These are phyloP conservation scores for Zygaena filipendulae DNA, from an alignment of 2,888 invertebrate species.

Conservation along the genomic window DNA sequence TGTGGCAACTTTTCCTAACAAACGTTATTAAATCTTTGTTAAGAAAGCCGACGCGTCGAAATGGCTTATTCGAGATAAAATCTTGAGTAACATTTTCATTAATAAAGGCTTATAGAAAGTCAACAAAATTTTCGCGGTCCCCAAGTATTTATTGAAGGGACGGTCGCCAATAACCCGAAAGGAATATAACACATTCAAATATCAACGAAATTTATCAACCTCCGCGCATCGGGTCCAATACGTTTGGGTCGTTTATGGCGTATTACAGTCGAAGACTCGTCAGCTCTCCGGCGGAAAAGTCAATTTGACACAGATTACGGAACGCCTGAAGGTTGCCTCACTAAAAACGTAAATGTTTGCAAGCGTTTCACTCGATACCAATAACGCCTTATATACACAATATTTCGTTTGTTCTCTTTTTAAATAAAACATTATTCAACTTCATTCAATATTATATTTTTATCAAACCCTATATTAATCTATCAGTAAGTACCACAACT, in stretches of 20 bases:
- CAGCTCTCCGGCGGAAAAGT: conserved; percentile 59
- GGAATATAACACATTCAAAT: conserved; percentile 62
- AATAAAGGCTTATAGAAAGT: conserved; percentile 37
- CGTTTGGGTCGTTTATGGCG: conserved; percentile 60
- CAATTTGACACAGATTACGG: conserved; percentile 62
- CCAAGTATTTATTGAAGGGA: conserved; percentile 47
- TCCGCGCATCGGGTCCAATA: conserved; percentile 52
- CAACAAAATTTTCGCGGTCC: conserved; percentile 33
- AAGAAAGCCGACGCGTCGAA: conserved; percentile 17
- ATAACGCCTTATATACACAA: conserved; percentile 33
- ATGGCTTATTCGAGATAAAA: conserved; percentile 9
- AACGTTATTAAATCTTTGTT: conserved; percentile 36
- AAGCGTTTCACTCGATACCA: conserved; percentile 33
- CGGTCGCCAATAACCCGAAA: conserved; percentile 39
- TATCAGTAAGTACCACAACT: no score
- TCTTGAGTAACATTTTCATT: conserved; percentile 33
- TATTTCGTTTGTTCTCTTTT: conserved; percentile 16
- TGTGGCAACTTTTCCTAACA: conserved; percentile 36
- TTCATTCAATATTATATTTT: no score
- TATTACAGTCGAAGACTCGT: conserved; percentile 58
- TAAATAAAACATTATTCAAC: no score
- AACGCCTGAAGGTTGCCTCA: conserved; percentile 39
- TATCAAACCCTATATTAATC: no score
- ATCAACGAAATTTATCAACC: conserved; percentile 62
- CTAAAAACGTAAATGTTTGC: conserved; percentile 42